These are phyloP conservation scores for Microplitis deprimator DNA, from an alignment of 2,888 invertebrate genomes.

Conservation along the genomic window DNA sequence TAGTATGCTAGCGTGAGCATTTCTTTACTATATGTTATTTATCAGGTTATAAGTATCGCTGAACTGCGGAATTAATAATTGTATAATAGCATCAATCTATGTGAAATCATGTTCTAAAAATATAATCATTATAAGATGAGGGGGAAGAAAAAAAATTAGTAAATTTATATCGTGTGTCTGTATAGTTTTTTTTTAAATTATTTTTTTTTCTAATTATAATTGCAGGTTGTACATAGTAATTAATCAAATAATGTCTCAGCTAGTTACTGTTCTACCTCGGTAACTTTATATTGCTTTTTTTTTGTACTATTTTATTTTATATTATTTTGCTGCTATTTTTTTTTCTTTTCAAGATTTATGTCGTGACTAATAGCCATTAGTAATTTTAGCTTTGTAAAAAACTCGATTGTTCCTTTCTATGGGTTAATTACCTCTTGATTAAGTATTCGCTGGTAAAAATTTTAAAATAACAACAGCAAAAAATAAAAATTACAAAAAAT, in stretches of 20 bases:
- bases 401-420: slow-evolving; percentile 10
- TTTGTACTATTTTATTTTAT: neutral
- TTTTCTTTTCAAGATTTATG: slow-evolving; percentile 10
- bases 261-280: neutral
- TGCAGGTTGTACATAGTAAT: neutral
- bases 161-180: neutral
- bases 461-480: neutral
- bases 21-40: neutral
- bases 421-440: slow-evolving; percentile 15
- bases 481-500: neutral
- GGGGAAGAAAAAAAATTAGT: neutral
- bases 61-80: slow-evolving; percentile 9
- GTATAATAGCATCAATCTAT: neutral
- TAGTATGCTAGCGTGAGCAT: slow-evolving; percentile 13
- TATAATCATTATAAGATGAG: neutral
- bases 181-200: neutral
- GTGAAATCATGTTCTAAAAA: neutral
- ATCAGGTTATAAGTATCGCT: slow-evolving; percentile 18
- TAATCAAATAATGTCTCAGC: slow-evolving; percentile 1
- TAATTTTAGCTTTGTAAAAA: slow-evolving; percentile 13
- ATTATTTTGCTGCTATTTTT: neutral
- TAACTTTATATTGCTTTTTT: neutral
- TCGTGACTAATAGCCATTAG: slow-evolving; percentile 19
- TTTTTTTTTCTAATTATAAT: neutral
- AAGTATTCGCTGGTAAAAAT: neutral